Conservation (phyloP, 2,888 invertebrate species). For the Calliopum simillimum region DNA sequence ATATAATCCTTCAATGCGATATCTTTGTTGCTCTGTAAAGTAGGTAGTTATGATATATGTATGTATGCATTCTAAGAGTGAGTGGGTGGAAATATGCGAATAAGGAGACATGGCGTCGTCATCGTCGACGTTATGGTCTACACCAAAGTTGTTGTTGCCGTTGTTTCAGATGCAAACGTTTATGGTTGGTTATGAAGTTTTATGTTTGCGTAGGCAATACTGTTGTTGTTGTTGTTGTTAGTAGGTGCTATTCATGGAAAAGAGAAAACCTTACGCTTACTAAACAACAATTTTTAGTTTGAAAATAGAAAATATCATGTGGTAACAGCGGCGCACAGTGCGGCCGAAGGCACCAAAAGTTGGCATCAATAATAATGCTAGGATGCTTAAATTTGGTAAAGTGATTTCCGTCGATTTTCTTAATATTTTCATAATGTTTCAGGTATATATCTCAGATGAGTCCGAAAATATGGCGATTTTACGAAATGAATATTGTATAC, state of each 20-base stretch:
- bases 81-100: not conserved
- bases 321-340: not conserved
- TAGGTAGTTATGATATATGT: not conserved
- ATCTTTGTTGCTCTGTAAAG: slow-evolving; percentile 1
- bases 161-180: slow-evolving; percentile 30
- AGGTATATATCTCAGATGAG: too few species aligned
- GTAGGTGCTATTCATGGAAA: not conserved
- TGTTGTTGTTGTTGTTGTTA: slow-evolving; percentile 14
- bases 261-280: not conserved
- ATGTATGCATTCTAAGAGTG: slow-evolving; percentile 2
- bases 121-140: not conserved
- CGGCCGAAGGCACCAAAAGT: too few species aligned
- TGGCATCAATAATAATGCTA: too few species aligned
- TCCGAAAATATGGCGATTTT: too few species aligned
- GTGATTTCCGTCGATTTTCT: too few species aligned
- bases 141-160: slow-evolving; percentile 9
- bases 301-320: slow-evolving; percentile 29
- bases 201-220: slow-evolving; percentile 35
- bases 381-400: too few species aligned
- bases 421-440: too few species aligned
- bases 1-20: slow-evolving; percentile 41
- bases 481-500: too few species aligned
- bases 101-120: slow-evolving; percentile 20
- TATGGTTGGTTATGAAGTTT: slow-evolving; percentile 36
- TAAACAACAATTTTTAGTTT: slow-evolving; percentile 34